Base-by-base conservation (phyloP, 2,888 invertebrate genomes). In the Toxonevra muliebris region DNA sequence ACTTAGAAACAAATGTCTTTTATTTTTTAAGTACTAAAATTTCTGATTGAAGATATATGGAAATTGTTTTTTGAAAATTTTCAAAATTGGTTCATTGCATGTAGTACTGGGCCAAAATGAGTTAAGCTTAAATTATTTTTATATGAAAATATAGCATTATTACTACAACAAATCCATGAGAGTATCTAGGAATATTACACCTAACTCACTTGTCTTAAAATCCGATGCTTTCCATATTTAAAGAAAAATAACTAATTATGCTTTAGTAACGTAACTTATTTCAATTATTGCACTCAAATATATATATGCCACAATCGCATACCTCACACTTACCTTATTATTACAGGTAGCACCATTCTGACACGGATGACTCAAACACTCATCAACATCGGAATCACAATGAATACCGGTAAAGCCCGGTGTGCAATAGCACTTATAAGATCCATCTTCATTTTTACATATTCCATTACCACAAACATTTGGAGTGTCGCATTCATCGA, bases 371-470 rank as follows among this genome's bases (percentile, higher is more conserved):
- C 94, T 92, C 13, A 95, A 87, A 78, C 96, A 96, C 84, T 95
- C 95, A 82, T 96, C 92, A 76, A 95, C 93, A 84, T 96, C 93
- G 66, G 92, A 88, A 78, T 94, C 92, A 83, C 96, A 96, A 73
- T 90, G 89, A 77, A 91, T 89, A 17, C 96, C 96, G 13, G 95
- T 93, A 83, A 90, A 95, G 2, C 96, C 96, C n/a, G 94, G 93
- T 61, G 88, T 89, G 83, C 96, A 96, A 78, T 91, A 93, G 83
- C 96, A 96, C 78, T 92, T 91, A 85, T 91, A 95, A 69, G 91
- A 90, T 57, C 94, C 94, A 17, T 88, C 86, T 11, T 86, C 88
- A 81, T 95, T 95, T 42, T 93, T 86, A 82, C 95, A 96, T 69
- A 95, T 92, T 30, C 95, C 95, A 77, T 93, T 87, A 76, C 92